Conservation (phyloP, 1,140 invertebrate species). For the Zaprionus davidi region DNA sequence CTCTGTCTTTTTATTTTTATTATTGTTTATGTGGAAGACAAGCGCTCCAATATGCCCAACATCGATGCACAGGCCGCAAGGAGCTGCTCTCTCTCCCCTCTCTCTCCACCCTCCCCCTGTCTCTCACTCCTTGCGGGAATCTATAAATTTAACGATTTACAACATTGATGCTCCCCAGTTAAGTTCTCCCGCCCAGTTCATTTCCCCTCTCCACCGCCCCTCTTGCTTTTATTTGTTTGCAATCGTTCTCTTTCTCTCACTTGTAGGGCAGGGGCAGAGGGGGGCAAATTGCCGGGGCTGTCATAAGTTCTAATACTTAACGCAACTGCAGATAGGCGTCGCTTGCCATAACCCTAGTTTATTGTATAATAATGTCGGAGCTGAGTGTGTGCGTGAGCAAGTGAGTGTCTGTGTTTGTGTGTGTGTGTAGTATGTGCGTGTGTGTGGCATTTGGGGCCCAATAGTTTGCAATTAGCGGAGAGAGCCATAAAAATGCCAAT, state of each 20-base stretch:
- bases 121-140: slow-evolving; percentile 19
- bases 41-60: slow-evolving; percentile 40
- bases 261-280: not conserved
- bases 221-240: slow-evolving; percentile 58
- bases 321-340: slow-evolving; percentile 55
- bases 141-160: slow-evolving; percentile 76
- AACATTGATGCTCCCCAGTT: slow-evolving; percentile 46
- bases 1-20: slow-evolving; percentile 51
- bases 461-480: slow-evolving; percentile 76
- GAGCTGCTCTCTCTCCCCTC: not conserved
- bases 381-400: slow-evolving; percentile 13
- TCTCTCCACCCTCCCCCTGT: not conserved
- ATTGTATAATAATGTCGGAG: slow-evolving; percentile 63
- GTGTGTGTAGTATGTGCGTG: slow-evolving; percentile 6
- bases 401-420: slow-evolving; percentile 13
- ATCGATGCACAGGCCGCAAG: slow-evolving; percentile 21
- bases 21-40: slow-evolving; percentile 57
- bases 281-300: slow-evolving; percentile 53
- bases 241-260: slow-evolving; percentile 40
- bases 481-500: slow-evolving; percentile 64
- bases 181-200: slow-evolving; percentile 10
- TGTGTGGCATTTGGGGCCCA: slow-evolving; percentile 44
- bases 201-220: not conserved
- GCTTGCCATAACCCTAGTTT: slow-evolving; percentile 68
- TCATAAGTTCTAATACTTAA: slow-evolving; percentile 77